Base-by-base conservation (phyloP, 2,113 vertebrate species). In the Pao palembangensis region DNA sequence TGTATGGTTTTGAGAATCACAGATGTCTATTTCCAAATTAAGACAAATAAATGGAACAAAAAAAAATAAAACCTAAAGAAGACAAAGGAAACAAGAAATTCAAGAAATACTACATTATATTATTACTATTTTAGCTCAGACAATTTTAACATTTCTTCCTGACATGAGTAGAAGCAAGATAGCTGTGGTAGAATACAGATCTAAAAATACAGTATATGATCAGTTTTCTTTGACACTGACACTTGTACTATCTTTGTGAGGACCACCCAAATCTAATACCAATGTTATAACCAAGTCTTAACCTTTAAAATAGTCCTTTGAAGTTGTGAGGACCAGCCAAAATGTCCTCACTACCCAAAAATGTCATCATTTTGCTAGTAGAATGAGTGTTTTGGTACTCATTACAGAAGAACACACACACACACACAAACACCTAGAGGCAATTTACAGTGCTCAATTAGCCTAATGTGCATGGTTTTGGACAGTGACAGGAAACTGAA, bases 1-100 rank as follows among this genome's bases (percentile, higher is more conserved):
- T 55, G 51, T 69, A 19, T 55, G 23, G 17, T 20, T 64, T 50
- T 68, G 20, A 48, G 59, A 23, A 66, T 63, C 5, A n/a, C 51
- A 47, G 43, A 34, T 52, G 31, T 46, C 23, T 48, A 15, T 46
- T 18, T 21, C 14, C 57, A 42, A 38, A 53, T 31, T 17, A 20
- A 16, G 43, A 17, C 15, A 17, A 16, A 44, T 44, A 17, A 44
- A 16, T 20, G n/a, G n/a, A 11, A 11, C n/a, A 49, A 49, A n/a
- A 18, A 5, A 19, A 49, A 10, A n/a, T n/a, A 8, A 19, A 48
- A 48, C n/a, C n/a, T 18, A 48, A 47, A n/a, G 46, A 19, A 46
- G 47, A 17, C 17, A 48, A 10, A n/a, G 3, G 47, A 17, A 19
- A n/a, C 16, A 4, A 2, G 13, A 16, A 44, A 42, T 16, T 47